Percentiles rank a stretch among this genome's conserved stretches.
Evolutionary conservation across 92 coral and sea anemone genomes (phyloP).

Genomic region (Bergia puertoricense): DNA sequence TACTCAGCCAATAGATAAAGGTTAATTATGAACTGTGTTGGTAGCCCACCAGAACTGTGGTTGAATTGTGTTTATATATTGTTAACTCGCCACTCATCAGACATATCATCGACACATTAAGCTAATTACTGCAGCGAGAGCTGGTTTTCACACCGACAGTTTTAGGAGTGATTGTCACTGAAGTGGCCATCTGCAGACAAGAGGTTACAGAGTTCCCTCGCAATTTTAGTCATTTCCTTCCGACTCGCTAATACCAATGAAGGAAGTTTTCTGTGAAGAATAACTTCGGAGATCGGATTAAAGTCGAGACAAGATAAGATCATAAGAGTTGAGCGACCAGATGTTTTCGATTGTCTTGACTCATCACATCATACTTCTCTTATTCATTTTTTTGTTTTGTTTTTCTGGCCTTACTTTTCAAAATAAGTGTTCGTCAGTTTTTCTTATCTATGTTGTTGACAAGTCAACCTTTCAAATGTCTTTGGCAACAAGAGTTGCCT

Average conservation of each 20-base stretch:
- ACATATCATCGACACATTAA: slow-evolving; percentile 21
- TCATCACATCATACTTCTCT: background rate
- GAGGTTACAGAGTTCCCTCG: slow-evolving; percentile 3
- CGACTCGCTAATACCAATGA: slow-evolving; percentile 11
- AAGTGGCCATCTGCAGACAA: slow-evolving; percentile 6
- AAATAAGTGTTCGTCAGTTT: slow-evolving; percentile 12
- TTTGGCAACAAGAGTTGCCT: background rate
- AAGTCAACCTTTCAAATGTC: slow-evolving; percentile 20
- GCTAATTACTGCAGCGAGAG: slow-evolving; percentile 6
- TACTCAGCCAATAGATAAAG: background rate
- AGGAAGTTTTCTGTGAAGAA: slow-evolving; percentile 1
- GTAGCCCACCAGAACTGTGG: slow-evolving; percentile 19
- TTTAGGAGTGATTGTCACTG: background rate
- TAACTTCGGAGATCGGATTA: slow-evolving; percentile 39
- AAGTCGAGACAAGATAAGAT: slow-evolving; percentile 32
- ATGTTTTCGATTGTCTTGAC: slow-evolving; percentile 25
- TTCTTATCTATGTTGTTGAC: slow-evolving; percentile 46
- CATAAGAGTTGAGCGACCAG: slow-evolving; percentile 17
- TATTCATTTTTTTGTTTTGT: background rate
- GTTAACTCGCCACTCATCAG: slow-evolving; percentile 26
- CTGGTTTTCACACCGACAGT: background rate
- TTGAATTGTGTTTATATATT: slow-evolving; percentile 18
- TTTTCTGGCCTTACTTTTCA: slow-evolving; percentile 9
- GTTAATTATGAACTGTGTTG: background rate
- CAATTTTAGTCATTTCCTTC: slow-evolving; percentile 25